Base-by-base conservation (phyloP, 2,797 vertebrate species). In the Syngnathus rostellatus region DNA sequence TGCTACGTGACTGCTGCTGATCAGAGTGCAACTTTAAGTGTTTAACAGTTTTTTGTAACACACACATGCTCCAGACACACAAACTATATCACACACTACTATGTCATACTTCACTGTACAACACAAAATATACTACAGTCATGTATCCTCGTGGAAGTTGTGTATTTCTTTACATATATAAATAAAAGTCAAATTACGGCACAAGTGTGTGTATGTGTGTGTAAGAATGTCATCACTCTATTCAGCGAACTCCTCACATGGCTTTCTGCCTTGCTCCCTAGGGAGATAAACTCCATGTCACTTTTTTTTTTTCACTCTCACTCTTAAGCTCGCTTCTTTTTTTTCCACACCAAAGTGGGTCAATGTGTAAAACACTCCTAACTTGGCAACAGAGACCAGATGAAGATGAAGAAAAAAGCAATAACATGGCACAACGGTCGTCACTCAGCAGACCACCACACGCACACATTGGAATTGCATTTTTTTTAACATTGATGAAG, bases 341-440 rank as follows among this genome's bases (percentile, higher is more conserved):
- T 83, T 89, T 89, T 88, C 85, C 87, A 84, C 68, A 73, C 81
- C 79, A 88, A 90, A 90, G 86, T 91, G 90, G 88, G 90, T 90
- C 90, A 90, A 87, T 88, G 87, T 48, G 82, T 87, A 87, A 90
- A 90, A 89, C 89, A 87, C 86, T 91, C 87, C 84, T 84, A 88
- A 86, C 81, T 79, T 84, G 81, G 83, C 82, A 68, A 83, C 8
- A 11, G 69, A 72, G 82, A 63, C 68, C 68, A 83, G 84, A 81
- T 78, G 83, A 86, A 71, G 81, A 86, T 82, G 70, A 64, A 81
- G 81, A 83, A 58, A 48, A 82, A 68, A 77, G 81, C 77, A 86
- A 83, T 83, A 86, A 85, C 83, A 86, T 76, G 77, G 85, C 70
- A 72, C 75, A 78, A 80, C 83, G 66, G 78, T 69, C 74, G 74